Percentiles rank a stretch among this genome's conserved stretches.
Evolutionary conservation across 1,140 invertebrate species (phyloP).

Genomic region (Ips typographus): DNA sequence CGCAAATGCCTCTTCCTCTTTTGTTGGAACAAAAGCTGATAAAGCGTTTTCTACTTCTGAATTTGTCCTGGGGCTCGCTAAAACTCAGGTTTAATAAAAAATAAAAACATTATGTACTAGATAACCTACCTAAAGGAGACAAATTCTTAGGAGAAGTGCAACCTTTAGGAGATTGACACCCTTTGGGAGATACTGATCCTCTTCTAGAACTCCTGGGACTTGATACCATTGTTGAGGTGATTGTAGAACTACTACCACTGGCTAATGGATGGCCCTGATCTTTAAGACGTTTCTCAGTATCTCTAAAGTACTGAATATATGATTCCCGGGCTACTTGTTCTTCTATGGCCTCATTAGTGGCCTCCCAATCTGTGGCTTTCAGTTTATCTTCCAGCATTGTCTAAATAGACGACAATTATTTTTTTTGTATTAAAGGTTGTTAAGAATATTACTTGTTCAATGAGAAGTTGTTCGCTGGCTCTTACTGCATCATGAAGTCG

Average conservation of each 20-base stretch:
- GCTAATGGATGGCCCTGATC: conserved; percentile 42
- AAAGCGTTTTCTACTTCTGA: conserved; percentile 35
- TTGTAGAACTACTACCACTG: conserved; percentile 49
- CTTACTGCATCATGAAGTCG: conserved; percentile 77
- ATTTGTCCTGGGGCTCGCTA: conserved; percentile 41
- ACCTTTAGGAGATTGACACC: conserved; percentile 45
- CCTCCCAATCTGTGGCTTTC: conserved; percentile 90
- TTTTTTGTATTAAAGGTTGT: not conserved
- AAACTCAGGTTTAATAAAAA: conserved; percentile 1
- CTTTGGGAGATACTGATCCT: conserved; percentile 48
- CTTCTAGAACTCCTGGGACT: conserved; percentile 44
- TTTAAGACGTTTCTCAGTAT: conserved; percentile 48
- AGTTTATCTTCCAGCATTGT: conserved; percentile 94
- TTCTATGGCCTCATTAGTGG: conserved; percentile 89
- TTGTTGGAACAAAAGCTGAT: conserved; percentile 40
- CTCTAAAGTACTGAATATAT: conserved; percentile 72
- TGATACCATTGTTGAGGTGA: conserved; percentile 48
- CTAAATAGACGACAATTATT: conserved; percentile 41
- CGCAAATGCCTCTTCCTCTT: conserved; percentile 40
- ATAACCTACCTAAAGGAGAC: conserved; percentile 39
- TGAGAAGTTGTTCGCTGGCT: conserved; percentile 81
- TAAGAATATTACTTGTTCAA: conserved; percentile 68
- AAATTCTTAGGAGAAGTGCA: conserved; percentile 43
- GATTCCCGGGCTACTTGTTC: conserved; percentile 89
- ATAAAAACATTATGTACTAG: conserved; percentile 2